phyloP scores from a whole-genome alignment of 2,888 invertebrate genomes.

The Dastarcus helophoroides region DNA sequence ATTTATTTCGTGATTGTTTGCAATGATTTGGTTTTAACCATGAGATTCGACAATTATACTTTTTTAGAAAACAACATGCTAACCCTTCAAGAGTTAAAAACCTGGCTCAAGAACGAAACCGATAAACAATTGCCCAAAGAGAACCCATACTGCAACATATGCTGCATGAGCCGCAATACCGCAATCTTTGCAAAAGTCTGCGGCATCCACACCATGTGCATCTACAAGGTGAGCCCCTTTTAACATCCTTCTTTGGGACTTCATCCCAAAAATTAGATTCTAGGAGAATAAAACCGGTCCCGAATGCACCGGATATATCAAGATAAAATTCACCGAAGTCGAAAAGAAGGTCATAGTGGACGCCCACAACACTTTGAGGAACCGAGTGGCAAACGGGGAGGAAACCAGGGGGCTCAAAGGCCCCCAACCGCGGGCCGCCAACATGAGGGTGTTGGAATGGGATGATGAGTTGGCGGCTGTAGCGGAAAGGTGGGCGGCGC shows the following conservation, averaged over 20 bases:
- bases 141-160: conserved; percentile 25
- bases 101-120: too few species aligned
- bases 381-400: conserved; percentile 30
- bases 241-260: not conserved
- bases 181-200: conserved; percentile 24
- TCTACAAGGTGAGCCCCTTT: conserved; percentile 18
- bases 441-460: conserved; percentile 35
- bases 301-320: conserved; percentile 23
- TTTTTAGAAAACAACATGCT: too few species aligned
- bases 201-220: conserved; percentile 28
- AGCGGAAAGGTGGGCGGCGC: conserved; percentile 38
- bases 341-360: conserved; percentile 34
- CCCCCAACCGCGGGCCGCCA: conserved; percentile 33
- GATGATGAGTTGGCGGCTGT: conserved; percentile 33
- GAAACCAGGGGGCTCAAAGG: conserved; percentile 32
- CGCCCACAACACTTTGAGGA: conserved; percentile 36
- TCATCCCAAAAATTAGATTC: conserved; percentile 2
- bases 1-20: too few species aligned
- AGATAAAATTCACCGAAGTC: conserved; percentile 24
- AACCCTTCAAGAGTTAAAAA: too few species aligned
- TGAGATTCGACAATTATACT: too few species aligned
- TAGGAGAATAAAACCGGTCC: conserved; percentile 17
- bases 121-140: too few species aligned
- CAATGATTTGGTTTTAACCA: too few species aligned
- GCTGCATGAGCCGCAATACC: conserved; percentile 23